A percentile compares a stretch with the other conserved stretches of the same genome.
Conservation (phyloP, 2,888 invertebrate genomes). For the Ctena decussata region DNA sequence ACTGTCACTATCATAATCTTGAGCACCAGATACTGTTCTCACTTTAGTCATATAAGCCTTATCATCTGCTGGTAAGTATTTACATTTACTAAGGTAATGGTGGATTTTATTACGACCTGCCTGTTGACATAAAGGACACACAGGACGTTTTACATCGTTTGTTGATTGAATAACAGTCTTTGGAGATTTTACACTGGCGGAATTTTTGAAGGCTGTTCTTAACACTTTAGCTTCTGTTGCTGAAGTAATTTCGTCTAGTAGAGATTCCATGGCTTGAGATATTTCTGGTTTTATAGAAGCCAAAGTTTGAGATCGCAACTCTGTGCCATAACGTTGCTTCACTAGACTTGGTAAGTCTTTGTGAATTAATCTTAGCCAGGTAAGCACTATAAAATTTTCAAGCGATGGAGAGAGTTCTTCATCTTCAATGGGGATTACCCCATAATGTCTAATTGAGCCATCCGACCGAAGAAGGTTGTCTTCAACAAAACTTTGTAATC, state of each 20-base stretch:
- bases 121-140: slow-evolving; percentile 1
- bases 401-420: slow-evolving; percentile 59
- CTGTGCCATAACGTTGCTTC: slow-evolving; percentile 67
- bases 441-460: slow-evolving; percentile 51
- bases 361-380: slow-evolving; percentile 57
- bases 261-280: slow-evolving; percentile 49
- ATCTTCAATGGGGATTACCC: slow-evolving; percentile 28
- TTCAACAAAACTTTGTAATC: slow-evolving; percentile 56
- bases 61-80: neutral
- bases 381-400: slow-evolving; percentile 64
- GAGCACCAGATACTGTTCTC: neutral
- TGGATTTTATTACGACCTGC: neutral
- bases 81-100: slow-evolving; percentile 2
- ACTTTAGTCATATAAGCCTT: neutral
- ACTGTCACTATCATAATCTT: neutral
- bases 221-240: slow-evolving; percentile 37
- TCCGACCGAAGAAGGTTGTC: slow-evolving; percentile 49
- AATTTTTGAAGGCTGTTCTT: neutral
- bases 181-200: neutral
- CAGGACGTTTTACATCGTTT: neutral
- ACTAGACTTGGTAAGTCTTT: slow-evolving; percentile 54
- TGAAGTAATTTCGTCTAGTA: slow-evolving; percentile 62
- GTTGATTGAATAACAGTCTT: too few species aligned
- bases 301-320: slow-evolving; percentile 39
- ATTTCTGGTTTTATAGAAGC: slow-evolving; percentile 64